Evolutionary conservation across 2,888 invertebrate species (phyloP).

Genomic region (Hypena proboscidalis): DNA sequence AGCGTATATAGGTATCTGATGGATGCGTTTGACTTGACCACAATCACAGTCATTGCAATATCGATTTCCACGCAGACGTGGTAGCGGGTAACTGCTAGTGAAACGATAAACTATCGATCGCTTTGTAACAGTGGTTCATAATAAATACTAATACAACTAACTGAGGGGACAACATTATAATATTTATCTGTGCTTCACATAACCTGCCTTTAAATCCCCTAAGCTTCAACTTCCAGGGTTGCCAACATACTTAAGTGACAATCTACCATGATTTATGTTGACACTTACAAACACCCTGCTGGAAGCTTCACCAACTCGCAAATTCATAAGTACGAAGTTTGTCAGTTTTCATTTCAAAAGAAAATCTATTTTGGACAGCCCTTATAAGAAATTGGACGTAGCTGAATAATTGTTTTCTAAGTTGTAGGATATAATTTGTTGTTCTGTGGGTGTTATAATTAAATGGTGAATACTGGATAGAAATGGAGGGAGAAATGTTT

Average conservation of each 20-base stretch:
- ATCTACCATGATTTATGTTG: slow-evolving; percentile 50
- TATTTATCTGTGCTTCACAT: not conserved
- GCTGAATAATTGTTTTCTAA: slow-evolving; percentile 9
- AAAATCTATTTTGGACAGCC: slow-evolving; percentile 29
- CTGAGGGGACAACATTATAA: too few species aligned
- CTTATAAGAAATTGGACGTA: slow-evolving; percentile 22
- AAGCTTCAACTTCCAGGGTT: not conserved
- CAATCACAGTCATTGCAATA: too few species aligned
- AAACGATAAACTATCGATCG: too few species aligned
- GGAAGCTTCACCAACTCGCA: slow-evolving; percentile 30
- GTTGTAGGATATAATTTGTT: not conserved
- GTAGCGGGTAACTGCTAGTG: too few species aligned
- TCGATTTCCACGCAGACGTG: too few species aligned
- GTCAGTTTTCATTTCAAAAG: slow-evolving; percentile 28
- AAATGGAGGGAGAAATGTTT: not conserved
- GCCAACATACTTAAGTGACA: slow-evolving; percentile 46
- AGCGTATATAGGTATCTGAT: too few species aligned
- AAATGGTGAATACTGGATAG: not conserved
- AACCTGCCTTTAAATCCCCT: not conserved
- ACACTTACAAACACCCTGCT: slow-evolving; percentile 39
- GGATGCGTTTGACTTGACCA: too few species aligned
- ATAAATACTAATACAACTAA: too few species aligned
- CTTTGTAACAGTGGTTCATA: too few species aligned
- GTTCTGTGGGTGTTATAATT: not conserved
- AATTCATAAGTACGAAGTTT: slow-evolving; percentile 52